These are phyloP conservation scores for Naja naja DNA, from an alignment of 2,113 vertebrate species.

Conservation along the genomic window DNA sequence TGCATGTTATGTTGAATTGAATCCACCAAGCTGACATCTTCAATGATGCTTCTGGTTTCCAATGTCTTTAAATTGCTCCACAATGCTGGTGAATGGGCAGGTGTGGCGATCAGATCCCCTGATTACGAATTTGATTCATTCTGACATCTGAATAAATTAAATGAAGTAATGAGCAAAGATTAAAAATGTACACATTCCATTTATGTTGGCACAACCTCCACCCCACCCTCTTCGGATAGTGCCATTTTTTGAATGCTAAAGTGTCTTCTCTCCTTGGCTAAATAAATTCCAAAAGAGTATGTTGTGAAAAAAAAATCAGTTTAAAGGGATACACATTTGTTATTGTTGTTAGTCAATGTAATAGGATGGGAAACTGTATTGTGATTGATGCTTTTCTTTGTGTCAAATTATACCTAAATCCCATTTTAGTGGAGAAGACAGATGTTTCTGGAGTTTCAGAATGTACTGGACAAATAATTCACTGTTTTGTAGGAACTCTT, in stretches of 20 bases:
- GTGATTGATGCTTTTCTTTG: slow-evolving; percentile 20
- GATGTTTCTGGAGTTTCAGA: slow-evolving; percentile 28
- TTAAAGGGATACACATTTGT: slow-evolving; percentile 40
- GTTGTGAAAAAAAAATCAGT: slow-evolving; percentile 25
- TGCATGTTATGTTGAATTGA: not conserved
- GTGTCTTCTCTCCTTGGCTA: slow-evolving; percentile 39
- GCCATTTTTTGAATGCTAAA: slow-evolving; percentile 9
- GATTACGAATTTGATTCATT: not conserved
- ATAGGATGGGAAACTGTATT: slow-evolving; percentile 21
- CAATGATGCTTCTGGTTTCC: not conserved
- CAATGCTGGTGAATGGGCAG: not conserved
- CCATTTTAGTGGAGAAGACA: slow-evolving; percentile 17
- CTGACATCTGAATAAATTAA: not conserved
- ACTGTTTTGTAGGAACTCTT: not conserved
- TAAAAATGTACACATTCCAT: not conserved
- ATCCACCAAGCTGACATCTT: not conserved
- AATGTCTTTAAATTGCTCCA: not conserved
- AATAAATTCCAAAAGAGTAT: slow-evolving; percentile 10
- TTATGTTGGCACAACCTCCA: not conserved
- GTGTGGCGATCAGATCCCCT: not conserved
- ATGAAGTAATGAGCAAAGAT: not conserved
- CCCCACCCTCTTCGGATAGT: slow-evolving; percentile 27
- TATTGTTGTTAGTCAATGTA: slow-evolving; percentile 41
- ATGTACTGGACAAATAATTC: slow-evolving; percentile 19
- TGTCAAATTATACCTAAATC: slow-evolving; percentile 30